Percentiles rank a stretch among this genome's conserved stretches.
Conservation (phyloP, 2,888 invertebrate genomes). For the Synanthedon andrenaeformis region DNA sequence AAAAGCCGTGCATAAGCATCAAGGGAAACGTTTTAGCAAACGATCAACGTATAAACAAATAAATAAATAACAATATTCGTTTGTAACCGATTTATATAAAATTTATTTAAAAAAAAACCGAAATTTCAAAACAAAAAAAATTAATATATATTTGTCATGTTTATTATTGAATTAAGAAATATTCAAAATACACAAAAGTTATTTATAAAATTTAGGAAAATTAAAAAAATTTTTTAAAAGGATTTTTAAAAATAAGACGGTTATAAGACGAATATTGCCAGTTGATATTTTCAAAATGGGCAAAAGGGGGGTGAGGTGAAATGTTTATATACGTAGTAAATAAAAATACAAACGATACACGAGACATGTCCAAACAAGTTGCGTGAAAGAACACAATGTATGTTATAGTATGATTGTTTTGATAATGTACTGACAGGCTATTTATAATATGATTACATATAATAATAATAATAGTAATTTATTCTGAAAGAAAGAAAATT, state of each 20-base stretch:
- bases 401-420: background rate
- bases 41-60: background rate
- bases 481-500: background rate
- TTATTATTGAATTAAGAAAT: too few relatives aligned
- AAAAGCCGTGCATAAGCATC: conserved; percentile 21
- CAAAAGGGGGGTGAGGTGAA: background rate
- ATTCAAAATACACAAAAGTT: background rate
- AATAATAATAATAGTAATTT: background rate
- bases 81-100: too few relatives aligned
- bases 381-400: conserved; percentile 37
- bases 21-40: background rate
- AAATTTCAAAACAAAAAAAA: too few relatives aligned
- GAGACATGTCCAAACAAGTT: conserved; percentile 42
- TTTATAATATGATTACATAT: background rate
- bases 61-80: too few relatives aligned
- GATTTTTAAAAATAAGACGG: too few relatives aligned
- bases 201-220: background rate
- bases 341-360: conserved; percentile 49
- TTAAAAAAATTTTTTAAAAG: too few relatives aligned
- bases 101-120: too few relatives aligned
- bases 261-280: background rate
- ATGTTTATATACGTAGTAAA: background rate
- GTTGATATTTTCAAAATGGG: background rate
- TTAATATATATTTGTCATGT: too few relatives aligned
- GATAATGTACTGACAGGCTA: background rate